Percentiles rank a stretch among this genome's conserved stretches.
Evolutionary conservation across 2,113 vertebrate genomes (phyloP).

Genomic region (Litocranius walleri): DNA sequence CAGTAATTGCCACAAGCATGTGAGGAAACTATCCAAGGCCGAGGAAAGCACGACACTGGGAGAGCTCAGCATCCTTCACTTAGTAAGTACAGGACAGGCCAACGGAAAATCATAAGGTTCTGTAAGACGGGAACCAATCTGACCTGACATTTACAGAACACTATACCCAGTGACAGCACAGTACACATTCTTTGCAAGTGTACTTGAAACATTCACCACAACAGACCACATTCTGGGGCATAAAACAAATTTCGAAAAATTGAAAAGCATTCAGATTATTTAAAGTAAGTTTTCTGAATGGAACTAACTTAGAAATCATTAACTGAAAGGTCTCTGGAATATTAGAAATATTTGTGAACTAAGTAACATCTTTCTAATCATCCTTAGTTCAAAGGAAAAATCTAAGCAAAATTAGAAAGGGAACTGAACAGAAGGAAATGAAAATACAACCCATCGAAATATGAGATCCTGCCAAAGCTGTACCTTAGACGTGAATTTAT

Average conservation of each 20-base stretch:
- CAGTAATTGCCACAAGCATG: not conserved
- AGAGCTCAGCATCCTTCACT: not conserved
- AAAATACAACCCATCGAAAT: not conserved
- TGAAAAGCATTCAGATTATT: not conserved
- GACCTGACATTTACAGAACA: not conserved
- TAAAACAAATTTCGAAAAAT: not conserved
- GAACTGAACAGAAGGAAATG: not conserved
- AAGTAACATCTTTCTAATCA: not conserved
- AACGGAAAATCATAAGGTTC: constrained; percentile 13
- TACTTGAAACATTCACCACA: not conserved
- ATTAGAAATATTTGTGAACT: not conserved
- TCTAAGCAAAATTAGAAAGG: not conserved
- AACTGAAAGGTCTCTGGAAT: not conserved
- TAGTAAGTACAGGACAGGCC: not conserved
- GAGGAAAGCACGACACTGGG: not conserved
- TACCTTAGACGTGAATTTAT: not conserved
- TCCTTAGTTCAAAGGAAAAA: not conserved
- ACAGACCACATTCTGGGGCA: not conserved
- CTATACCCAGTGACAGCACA: not conserved
- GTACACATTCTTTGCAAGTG: not conserved
- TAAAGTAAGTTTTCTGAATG: not conserved
- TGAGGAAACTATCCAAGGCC: not conserved
- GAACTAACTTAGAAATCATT: constrained; percentile 1
- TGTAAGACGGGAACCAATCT: not conserved
- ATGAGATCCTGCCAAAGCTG: not conserved